Conservation (phyloP, 2,888 invertebrate species). For the Opisthograptis luteolata region DNA sequence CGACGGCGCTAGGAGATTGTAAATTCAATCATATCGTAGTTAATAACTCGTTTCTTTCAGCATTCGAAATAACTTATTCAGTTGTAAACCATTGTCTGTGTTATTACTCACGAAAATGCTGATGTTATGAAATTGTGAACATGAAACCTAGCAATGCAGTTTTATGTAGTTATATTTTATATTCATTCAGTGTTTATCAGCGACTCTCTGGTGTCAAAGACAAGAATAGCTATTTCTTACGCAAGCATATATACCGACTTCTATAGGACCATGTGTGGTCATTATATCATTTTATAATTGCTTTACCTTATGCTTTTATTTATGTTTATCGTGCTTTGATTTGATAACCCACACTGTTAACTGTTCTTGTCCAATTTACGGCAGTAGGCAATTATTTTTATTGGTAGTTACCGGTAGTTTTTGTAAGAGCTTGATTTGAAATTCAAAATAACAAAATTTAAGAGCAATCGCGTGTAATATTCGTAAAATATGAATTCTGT, state of each 20-base stretch:
- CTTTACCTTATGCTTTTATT: constrained; percentile 11
- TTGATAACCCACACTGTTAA: constrained; percentile 23
- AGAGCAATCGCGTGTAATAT: constrained; percentile 14
- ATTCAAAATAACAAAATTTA: constrained; percentile 12
- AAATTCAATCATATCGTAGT: too few relatives aligned
- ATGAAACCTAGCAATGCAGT: too few relatives aligned
- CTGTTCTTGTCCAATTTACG: constrained; percentile 17
- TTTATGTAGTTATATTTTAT: too few relatives aligned
- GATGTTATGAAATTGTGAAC: too few relatives aligned
- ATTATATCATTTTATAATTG: constrained; percentile 11
- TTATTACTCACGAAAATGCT: too few relatives aligned
- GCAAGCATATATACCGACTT: background rate
- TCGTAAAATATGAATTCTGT: background rate
- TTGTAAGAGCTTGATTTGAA: constrained; percentile 12
- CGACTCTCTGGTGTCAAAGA: too few relatives aligned
- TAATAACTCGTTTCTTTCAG: too few relatives aligned
- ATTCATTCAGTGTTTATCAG: too few relatives aligned
- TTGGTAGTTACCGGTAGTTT: constrained; percentile 26
- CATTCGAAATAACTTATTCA: too few relatives aligned
- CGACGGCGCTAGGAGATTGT: too few relatives aligned
- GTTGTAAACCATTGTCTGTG: too few relatives aligned
- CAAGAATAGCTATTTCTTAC: background rate
- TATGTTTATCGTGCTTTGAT: constrained; percentile 18
- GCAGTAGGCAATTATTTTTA: constrained; percentile 27
- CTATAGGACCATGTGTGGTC: constrained; percentile 7